Conservation (phyloP, 2,797 vertebrate species). For the Myiothlypis coronata region DNA sequence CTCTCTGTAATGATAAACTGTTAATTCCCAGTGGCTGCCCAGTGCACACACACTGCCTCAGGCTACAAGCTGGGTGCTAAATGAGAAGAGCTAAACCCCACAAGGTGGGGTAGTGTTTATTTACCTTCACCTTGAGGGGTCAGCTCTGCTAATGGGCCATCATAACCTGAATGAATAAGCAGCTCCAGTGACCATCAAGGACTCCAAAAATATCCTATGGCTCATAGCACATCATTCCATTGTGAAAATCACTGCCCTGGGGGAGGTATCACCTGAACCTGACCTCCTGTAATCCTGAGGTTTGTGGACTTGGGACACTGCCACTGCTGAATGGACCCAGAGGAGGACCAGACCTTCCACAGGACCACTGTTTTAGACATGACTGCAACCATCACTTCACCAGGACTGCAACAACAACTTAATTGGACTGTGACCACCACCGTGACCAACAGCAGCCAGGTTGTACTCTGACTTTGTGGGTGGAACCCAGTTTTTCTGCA, state of each 20-base stretch:
- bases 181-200: background rate
- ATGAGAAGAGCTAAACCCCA: background rate
- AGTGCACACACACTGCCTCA: background rate
- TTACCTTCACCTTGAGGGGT: background rate
- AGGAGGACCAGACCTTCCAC: background rate
- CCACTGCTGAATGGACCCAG: rapidly evolving
- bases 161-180: background rate
- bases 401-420: background rate
- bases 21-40: background rate
- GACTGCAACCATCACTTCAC: background rate
- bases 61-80: background rate
- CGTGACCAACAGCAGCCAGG: background rate
- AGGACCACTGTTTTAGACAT: background rate
- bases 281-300: rapidly evolving
- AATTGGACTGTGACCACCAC: no score
- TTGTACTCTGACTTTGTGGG: background rate
- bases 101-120: background rate
- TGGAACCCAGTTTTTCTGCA: background rate
- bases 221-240: background rate
- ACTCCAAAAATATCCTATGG: background rate
- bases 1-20: background rate
- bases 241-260: rapidly evolving
- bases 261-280: background rate
- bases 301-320: background rate
- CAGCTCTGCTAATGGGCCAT: background rate